phyloP scores from a whole-genome alignment of 2,113 vertebrate species.

The Tenebrosternarchus preto region DNA sequence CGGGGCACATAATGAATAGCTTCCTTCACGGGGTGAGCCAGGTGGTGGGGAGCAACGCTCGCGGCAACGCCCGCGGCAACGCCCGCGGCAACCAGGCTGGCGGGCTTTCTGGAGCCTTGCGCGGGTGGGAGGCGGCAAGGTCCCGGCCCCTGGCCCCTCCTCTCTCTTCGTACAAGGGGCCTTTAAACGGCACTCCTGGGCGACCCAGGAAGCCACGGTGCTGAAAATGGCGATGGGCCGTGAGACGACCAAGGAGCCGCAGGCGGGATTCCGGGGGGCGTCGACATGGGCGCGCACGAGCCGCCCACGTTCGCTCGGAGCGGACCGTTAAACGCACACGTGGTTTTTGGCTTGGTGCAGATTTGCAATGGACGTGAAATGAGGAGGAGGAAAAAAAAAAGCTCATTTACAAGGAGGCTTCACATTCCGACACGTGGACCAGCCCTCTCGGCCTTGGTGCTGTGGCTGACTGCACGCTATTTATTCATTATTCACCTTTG shows the following conservation, averaged over 20 bases:
- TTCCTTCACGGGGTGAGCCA: conserved; percentile 17
- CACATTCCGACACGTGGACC: conserved; percentile 22
- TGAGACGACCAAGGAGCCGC: not conserved
- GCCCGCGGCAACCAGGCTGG: conserved; percentile 24
- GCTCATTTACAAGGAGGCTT: conserved; percentile 14
- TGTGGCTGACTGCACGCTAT: conserved; percentile 8
- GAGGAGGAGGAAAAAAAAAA: not conserved
- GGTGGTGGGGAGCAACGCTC: not conserved
- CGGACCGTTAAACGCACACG: not conserved
- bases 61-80: conserved; percentile 2
- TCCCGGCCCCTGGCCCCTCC: not conserved
- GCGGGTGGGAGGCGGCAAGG: too few species aligned
- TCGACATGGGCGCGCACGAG: too few species aligned
- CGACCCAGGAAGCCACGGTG: conserved; percentile 13
- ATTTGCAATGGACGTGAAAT: not conserved
- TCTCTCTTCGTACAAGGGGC: conserved; percentile 19
- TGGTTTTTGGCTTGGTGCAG: not conserved
- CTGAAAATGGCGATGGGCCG: conserved; percentile 34
- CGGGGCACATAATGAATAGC: conserved; percentile 18
- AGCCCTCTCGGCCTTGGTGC: not conserved
- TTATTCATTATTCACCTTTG: too few species aligned
- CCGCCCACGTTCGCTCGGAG: too few species aligned
- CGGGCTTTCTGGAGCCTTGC: too few species aligned
- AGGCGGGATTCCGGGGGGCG: not conserved
- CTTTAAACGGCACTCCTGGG: conserved; percentile 42